phyloP scores from a whole-genome alignment of 2,113 vertebrate genomes.

The Calyptomena viridis region DNA sequence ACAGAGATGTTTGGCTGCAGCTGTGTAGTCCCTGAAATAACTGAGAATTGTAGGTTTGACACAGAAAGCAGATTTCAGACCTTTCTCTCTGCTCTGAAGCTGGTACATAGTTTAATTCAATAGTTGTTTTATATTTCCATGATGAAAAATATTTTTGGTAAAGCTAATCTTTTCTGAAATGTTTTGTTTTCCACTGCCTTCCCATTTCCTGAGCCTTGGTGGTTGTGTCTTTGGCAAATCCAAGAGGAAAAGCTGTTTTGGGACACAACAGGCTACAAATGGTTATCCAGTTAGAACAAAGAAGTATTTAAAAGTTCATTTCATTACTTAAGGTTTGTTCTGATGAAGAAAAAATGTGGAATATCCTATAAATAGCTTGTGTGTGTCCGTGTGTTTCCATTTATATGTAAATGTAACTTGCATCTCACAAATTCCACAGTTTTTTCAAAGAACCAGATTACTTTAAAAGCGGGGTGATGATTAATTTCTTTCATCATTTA shows the following conservation, averaged over 20 bases:
- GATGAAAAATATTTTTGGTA: background rate
- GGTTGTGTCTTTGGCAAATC: background rate
- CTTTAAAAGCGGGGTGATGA: conserved; percentile 18
- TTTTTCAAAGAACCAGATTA: background rate
- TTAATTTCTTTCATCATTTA: conserved; percentile 55
- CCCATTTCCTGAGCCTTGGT: background rate
- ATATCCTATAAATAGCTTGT: background rate
- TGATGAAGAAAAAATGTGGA: background rate
- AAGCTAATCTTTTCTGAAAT: background rate
- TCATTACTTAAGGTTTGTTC: background rate
- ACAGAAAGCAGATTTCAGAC: background rate
- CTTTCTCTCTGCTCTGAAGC: background rate
- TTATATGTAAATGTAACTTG: conserved; percentile 50
- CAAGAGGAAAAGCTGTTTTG: background rate
- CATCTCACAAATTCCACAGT: background rate
- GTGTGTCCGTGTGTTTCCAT: background rate
- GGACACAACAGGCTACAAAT: background rate
- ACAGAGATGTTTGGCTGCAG: background rate
- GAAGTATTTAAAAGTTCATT: background rate
- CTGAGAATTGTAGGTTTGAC: background rate
- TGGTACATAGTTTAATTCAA: background rate
- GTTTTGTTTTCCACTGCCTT: background rate
- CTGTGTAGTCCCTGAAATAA: background rate
- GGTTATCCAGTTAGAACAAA: background rate
- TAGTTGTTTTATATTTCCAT: background rate